Percentiles rank a stretch among this genome's conserved stretches.
Evolutionary conservation across 2,888 invertebrate genomes (phyloP).

Genomic region (Blastobasis adustella): DNA sequence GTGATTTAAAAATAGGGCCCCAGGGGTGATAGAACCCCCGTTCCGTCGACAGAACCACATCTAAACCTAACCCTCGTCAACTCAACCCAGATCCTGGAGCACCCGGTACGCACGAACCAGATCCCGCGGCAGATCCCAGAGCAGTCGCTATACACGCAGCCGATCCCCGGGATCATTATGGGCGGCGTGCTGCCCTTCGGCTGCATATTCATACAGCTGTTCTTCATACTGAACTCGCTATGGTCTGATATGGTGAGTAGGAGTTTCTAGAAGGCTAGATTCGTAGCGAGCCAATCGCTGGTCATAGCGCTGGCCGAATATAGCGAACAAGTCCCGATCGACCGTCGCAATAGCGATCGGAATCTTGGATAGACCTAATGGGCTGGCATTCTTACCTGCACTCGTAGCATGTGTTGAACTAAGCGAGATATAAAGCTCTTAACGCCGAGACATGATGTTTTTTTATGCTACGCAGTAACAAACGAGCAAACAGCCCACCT

Average conservation of each 20-base stretch:
- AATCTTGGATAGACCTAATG: neutral
- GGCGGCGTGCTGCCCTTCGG: slow-evolving; percentile 99
- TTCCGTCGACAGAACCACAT: too few species aligned
- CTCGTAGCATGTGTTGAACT: neutral
- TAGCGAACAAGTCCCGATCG: too few species aligned
- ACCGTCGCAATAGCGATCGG: neutral
- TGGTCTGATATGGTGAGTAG: slow-evolving; percentile 83
- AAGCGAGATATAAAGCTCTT: too few species aligned
- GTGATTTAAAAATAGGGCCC: too few species aligned
- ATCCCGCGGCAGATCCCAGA: slow-evolving; percentile 99
- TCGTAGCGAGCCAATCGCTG: neutral
- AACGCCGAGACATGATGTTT: too few species aligned
- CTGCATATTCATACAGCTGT: slow-evolving; percentile 98
- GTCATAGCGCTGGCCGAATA: neutral
- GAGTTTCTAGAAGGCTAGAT: neutral
- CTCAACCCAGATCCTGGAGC: slow-evolving; percentile 86
- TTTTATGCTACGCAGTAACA: too few species aligned
- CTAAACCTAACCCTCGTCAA: too few species aligned
- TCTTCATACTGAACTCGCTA: slow-evolving; percentile 98
- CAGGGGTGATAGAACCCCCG: too few species aligned
- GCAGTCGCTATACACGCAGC: slow-evolving; percentile 97
- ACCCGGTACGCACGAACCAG: slow-evolving; percentile 98
- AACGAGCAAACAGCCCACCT: too few species aligned
- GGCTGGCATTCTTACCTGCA: neutral
- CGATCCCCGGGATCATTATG: slow-evolving; percentile 97